A percentile compares a stretch with the other conserved stretches of the same genome.
phyloP scores from a whole-genome alignment of 1,140 invertebrate species.

The Leptopilina clavipes region DNA sequence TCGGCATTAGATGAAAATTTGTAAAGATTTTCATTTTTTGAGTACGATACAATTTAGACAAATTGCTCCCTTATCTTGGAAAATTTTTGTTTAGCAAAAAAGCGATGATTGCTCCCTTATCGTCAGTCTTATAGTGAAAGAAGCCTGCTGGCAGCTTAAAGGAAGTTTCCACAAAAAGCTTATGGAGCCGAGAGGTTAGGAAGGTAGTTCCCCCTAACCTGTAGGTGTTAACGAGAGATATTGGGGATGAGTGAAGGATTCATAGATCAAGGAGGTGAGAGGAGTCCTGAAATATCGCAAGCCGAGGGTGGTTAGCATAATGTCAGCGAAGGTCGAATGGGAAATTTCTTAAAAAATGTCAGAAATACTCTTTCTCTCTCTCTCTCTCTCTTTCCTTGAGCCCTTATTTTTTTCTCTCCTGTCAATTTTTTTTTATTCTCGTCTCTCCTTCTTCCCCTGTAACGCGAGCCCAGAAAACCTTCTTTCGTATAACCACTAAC shows the following conservation, averaged over 20 bases:
- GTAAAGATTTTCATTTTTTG: too few relatives aligned
- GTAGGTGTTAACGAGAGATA: conserved; percentile 62
- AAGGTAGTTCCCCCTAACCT: conserved; percentile 38
- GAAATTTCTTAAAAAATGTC: conserved; percentile 9
- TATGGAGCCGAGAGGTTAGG: neutral
- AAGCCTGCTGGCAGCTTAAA: conserved; percentile 19
- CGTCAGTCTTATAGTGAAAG: neutral
- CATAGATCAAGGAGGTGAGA: conserved; percentile 65
- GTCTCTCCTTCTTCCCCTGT: neutral
- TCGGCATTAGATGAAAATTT: too few relatives aligned
- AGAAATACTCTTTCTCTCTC: neutral
- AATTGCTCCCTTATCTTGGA: neutral
- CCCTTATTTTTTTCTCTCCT: neutral
- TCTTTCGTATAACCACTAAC: neutral
- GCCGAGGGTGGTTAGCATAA: conserved; percentile 69
- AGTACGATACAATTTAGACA: too few relatives aligned
- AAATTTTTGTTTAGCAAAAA: neutral
- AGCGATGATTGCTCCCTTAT: neutral
- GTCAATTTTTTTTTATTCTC: neutral
- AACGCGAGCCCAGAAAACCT: neutral
- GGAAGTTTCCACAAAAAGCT: conserved; percentile 36
- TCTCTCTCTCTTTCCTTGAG: neutral
- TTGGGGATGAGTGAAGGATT: conserved; percentile 50
- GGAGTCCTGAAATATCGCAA: conserved; percentile 64
- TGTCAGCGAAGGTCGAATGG: conserved; percentile 58